Base-by-base conservation (phyloP, 2,113 vertebrate genomes). In the Heloderma charlesbogerti region DNA sequence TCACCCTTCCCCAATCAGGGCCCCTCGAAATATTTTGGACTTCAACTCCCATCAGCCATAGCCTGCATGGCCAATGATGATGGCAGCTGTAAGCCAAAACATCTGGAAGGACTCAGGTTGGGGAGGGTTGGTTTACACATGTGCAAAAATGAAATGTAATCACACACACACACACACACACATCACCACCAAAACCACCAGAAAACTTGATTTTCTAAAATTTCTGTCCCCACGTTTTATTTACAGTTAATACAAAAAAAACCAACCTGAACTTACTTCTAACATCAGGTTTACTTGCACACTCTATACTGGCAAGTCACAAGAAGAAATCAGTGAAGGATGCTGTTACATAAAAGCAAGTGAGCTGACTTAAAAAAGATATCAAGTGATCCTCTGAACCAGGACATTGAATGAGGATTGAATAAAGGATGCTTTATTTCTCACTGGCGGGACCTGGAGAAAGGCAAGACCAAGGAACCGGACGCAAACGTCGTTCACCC, bases 181-280 rank as follows among this genome's bases (percentile, higher is more conserved):
- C 31, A n/a, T 22, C 29, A 66, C 60, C 60, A n/a, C 37, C 72
- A 37, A 83, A 15, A 79, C 57, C 78, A 79, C 34, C 27, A 89
- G 91, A 96, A 96, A 94, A 95, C 90, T 93, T 94, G 91, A 94
- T 94, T 85, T 96, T 96, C 96, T 94, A 96, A 97, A 96, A 95
- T 94, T 94, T 92, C 94, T 93, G 92, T 92, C 91, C 93, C 94
- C 94, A 85, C 25, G 31, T 97, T 97, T 97, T 97, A 97, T 97
- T 97, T 97, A 96, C 97, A 96, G 92, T 94, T 89, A 82, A 95
- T 97, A 97, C 95, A 96, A 97, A 97, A 87, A 95, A 96, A 97
- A 94, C 96, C 96, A 96, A 93, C 51, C 94, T 87, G 60, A 85
- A 86, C 92, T 82, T 0, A 6, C 80, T 72, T 69, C 89, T 4